Evolutionary conservation across 2,888 invertebrate genomes (phyloP).

Genomic region (Phrixothrix hirtus): DNA sequence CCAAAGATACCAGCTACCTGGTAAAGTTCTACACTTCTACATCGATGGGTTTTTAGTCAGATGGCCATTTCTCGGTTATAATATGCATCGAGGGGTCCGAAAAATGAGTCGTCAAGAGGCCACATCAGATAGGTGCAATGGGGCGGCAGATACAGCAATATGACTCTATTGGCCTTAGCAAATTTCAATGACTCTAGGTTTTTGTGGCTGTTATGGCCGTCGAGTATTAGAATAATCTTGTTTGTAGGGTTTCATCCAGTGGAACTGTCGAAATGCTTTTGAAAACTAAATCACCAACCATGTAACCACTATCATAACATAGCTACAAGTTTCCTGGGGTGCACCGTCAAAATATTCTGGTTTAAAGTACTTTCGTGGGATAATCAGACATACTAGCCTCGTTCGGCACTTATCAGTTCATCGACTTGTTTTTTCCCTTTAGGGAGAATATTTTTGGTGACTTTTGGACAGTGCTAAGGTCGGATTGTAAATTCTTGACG

Average conservation of each 20-base stretch:
- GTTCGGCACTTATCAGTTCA: too few species aligned
- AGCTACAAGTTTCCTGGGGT: too few species aligned
- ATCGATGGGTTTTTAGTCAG: conserved; percentile 8
- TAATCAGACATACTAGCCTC: too few species aligned
- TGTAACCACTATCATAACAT: too few species aligned
- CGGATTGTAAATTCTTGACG: too few species aligned
- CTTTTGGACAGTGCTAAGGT: too few species aligned
- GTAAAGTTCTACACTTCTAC: conserved; percentile 6
- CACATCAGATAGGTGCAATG: conserved; percentile 29
- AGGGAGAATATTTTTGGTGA: too few species aligned
- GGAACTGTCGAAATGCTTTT: conserved; percentile 13
- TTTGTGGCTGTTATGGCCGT: conserved; percentile 37
- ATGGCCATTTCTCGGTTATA: too few species aligned
- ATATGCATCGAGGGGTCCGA: conserved; percentile 44
- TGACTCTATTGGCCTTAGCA: conserved; percentile 34
- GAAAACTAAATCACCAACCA: conserved; percentile 6
- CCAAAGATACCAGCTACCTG: conserved; percentile 9
- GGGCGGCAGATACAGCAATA: conserved; percentile 47
- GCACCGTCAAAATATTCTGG: too few species aligned
- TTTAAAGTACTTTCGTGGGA: too few species aligned
- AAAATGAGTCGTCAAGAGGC: conserved; percentile 1
- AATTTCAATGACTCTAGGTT: conserved; percentile 2
- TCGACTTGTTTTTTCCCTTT: too few species aligned
- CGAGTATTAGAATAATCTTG: too few species aligned
- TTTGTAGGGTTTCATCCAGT: background rate